Conservation (phyloP, 2,797 vertebrate species). For the Etheostoma nigrum region DNA sequence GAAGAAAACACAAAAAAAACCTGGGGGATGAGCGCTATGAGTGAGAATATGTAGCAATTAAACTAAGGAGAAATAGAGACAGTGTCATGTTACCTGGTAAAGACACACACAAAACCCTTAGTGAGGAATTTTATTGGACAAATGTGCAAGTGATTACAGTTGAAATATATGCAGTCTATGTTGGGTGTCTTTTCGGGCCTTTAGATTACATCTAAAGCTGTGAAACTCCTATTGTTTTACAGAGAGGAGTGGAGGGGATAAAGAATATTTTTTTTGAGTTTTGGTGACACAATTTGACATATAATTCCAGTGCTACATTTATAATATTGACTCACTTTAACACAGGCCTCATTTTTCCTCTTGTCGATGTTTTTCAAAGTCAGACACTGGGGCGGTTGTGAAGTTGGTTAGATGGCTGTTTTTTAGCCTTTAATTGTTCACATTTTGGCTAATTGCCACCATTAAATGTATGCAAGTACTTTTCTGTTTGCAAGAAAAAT, state of each 20-base stretch:
- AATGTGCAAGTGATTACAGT: constrained; percentile 64
- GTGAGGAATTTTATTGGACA: constrained; percentile 42
- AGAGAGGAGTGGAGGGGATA: constrained; percentile 11
- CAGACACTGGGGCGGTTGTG: too few relatives aligned
- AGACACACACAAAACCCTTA: constrained; percentile 39
- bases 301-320: background rate
- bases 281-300: background rate
- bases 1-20: constrained; percentile 36
- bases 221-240: constrained; percentile 26
- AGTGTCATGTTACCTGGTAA: constrained; percentile 63
- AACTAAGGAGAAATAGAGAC: constrained; percentile 49
- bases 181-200: constrained; percentile 6
- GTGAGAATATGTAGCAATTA: constrained; percentile 35
- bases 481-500: background rate
- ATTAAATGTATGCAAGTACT: too few relatives aligned
- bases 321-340: too few relatives aligned
- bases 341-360: too few relatives aligned
- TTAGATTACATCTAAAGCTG: constrained; percentile 7
- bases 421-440: too few relatives aligned
- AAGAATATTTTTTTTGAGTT: background rate
- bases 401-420: too few relatives aligned
- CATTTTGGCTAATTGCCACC: too few relatives aligned
- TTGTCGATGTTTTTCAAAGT: too few relatives aligned
- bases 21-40: constrained; percentile 31
- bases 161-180: background rate